Percentiles rank a stretch among this genome's conserved stretches.
These are phyloP conservation scores for Archips crataeganus DNA, from an alignment of 2,888 invertebrate species.

Conservation along the genomic window DNA sequence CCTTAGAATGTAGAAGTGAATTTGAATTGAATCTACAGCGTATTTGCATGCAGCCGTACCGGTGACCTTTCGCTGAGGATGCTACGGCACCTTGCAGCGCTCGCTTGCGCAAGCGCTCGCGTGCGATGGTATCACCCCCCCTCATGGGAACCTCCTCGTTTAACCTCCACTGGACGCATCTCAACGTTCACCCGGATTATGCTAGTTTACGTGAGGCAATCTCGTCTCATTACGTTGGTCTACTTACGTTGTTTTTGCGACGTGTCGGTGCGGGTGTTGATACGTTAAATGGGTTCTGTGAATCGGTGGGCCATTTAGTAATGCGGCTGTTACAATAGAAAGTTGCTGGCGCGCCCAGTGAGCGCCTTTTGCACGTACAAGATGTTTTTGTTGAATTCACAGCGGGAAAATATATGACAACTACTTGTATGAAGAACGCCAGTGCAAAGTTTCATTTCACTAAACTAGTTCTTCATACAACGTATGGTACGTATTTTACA, in stretches of 20 bases:
- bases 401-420: too few species aligned
- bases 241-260: constrained; percentile 38
- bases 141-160: constrained; percentile 60
- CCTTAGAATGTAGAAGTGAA: constrained; percentile 6
- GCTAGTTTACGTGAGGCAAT: constrained; percentile 44
- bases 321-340: neutral
- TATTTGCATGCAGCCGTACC: constrained; percentile 42
- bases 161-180: constrained; percentile 50
- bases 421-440: too few species aligned
- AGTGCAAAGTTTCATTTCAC: too few species aligned
- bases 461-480: too few species aligned
- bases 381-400: neutral
- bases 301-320: constrained; percentile 4
- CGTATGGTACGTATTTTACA: too few species aligned
- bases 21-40: constrained; percentile 29
- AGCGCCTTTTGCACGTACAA: neutral
- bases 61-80: constrained; percentile 79
- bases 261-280: constrained; percentile 26
- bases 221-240: constrained; percentile 37
- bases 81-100: constrained; percentile 65
- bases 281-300: constrained; percentile 34
- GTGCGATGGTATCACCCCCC: constrained; percentile 66
- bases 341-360: neutral
- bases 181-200: constrained; percentile 54
- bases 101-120: constrained; percentile 59